These are phyloP conservation scores for Bactericera cockerelli DNA, from an alignment of 1,140 invertebrate genomes.

Conservation along the genomic window DNA sequence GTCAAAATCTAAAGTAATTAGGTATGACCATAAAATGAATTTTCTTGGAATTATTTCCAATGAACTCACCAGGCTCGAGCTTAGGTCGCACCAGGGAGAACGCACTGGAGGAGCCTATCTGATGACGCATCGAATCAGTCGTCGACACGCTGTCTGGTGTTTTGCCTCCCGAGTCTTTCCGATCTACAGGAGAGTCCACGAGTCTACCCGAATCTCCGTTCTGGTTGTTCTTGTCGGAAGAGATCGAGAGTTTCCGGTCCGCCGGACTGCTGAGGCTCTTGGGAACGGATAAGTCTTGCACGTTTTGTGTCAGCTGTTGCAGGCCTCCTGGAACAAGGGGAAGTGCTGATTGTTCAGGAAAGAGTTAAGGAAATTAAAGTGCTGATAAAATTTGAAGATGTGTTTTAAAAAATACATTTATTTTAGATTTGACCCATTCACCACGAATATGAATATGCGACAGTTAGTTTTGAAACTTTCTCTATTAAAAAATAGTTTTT, in stretches of 20 bases:
- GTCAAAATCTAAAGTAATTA: no score
- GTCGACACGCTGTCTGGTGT: constrained; percentile 16
- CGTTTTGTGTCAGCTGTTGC: constrained; percentile 22
- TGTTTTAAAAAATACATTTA: no score
- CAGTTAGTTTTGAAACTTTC: no score
- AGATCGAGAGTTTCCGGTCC: constrained; percentile 21
- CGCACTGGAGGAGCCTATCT: constrained; percentile 47
- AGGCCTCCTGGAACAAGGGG: background rate
- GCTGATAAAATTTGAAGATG: no score
- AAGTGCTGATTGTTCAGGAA: no score
- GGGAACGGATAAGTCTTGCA: constrained; percentile 72
- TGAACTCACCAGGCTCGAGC: constrained; percentile 43
- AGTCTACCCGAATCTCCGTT: background rate
- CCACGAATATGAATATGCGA: no score
- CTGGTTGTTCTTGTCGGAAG: constrained; percentile 3
- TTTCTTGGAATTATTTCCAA: no score
- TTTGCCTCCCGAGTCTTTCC: constrained; percentile 35
- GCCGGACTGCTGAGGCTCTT: constrained; percentile 32
- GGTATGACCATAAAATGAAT: no score
- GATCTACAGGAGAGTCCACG: constrained; percentile 34
- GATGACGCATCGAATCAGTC: constrained; percentile 17
- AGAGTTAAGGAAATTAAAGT: no score
- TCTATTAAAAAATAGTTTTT: no score
- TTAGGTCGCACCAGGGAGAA: constrained; percentile 71
- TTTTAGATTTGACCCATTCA: no score